phyloP scores from a whole-genome alignment of 2,888 invertebrate genomes.

The Neocrepidodera transversa region DNA sequence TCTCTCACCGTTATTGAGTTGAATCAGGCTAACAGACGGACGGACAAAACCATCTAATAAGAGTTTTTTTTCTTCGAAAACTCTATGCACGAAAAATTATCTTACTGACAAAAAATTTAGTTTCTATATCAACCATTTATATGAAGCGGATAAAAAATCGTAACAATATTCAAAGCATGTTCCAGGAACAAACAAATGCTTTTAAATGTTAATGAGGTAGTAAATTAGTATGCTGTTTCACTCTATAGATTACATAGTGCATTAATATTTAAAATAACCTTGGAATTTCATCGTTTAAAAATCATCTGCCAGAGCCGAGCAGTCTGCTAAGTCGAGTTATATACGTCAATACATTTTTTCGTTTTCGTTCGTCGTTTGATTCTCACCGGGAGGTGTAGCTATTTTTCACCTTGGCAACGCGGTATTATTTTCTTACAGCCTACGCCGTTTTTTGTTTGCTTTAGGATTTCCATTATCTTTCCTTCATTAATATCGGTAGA shows the following conservation, averaged over 20 bases:
- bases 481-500: no score
- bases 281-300: conserved; percentile 11
- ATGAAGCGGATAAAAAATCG: no score
- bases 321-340: conserved; percentile 36
- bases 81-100: no score
- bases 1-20: no score
- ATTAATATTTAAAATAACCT: conserved; percentile 23
- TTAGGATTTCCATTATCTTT: conserved; percentile 9
- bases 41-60: no score
- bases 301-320: conserved; percentile 33
- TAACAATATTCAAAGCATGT: not conserved
- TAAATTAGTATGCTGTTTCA: conserved; percentile 5
- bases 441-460: not conserved
- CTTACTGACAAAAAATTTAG: no score
- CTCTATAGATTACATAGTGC: conserved; percentile 8
- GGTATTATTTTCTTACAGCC: conserved; percentile 12
- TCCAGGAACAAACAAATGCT: conserved; percentile 1
- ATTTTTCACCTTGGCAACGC: conserved; percentile 34
- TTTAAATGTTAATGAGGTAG: conserved; percentile 6
- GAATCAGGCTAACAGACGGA: no score
- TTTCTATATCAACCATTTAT: no score
- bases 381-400: conserved; percentile 9
- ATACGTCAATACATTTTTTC: conserved; percentile 39
- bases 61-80: no score
- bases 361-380: conserved; percentile 24